Evolutionary conservation across 1,140 invertebrate genomes (phyloP), one percentile per base, ranked within the genome.

Genomic region (Drosophila kanapiae): DNA sequence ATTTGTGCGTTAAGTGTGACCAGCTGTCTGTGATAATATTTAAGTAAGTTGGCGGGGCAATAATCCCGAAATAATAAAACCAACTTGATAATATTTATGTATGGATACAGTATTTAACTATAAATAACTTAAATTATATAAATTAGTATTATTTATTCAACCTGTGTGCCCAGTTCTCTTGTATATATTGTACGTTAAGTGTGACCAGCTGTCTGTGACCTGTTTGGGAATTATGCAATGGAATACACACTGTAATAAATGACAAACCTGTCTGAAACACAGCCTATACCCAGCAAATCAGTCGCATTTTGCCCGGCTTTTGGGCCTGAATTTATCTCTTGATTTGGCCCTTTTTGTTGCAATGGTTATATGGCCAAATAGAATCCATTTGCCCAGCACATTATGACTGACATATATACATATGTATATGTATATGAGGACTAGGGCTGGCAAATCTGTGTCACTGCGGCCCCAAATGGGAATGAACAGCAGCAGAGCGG

Each of bases 371-470:
- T 58, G 62, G 53, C 53, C 53, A 33, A 64, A 58, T 57, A 71
- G 35, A 48, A 57, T 37, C 65, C 67, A 71, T 71, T 58, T 71
- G 38, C 27, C 45, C 54, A 40, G 35, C 69, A 43, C 69, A 71
- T 71, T 71, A 71, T 71, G 51, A 11, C 27, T 14, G 14, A n/a
- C 38, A 49, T 8, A 42, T 13, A 14, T 35, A 43, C 6, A 33
- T n/a, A 56, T 16, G 31, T 13, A 14, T 23, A 65, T 43, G 9
- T 18, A 40, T 40, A 38, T 40, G 74, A 31, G 45, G 68, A 11
- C 38, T 38, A 71, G 47, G 71, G 74, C 31, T 54, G 68, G 27
- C 40, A 58, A 71, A 72, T 72, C 69, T 72, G 69, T 72, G 69
- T 72, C 67, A 53, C 14, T 40, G 23, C 10, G 13, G 38, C 53